Evolutionary conservation across 2,888 invertebrate species (phyloP), one percentile per base, ranked within the genome.

Genomic region (Erannis defoliaria): DNA sequence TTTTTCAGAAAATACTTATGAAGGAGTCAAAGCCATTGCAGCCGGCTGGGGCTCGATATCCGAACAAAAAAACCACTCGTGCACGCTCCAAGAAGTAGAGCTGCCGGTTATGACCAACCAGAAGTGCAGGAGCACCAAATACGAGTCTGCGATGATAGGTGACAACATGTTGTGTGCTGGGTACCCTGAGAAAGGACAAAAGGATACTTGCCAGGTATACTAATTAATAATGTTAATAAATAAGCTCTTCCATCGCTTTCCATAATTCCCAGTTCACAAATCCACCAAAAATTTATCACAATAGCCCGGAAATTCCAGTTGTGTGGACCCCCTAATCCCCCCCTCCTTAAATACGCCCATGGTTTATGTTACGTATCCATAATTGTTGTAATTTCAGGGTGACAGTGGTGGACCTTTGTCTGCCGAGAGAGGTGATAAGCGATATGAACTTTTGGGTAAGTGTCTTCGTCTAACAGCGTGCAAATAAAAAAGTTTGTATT

Each of bases 91-190:
- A 78, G 96, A 97, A 79, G 98, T 98, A 0, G 96, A 97, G 72
- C 94, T 98, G 14, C 95, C 95, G 0, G 86, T 95, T 12, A 72
- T 95, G 12, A 94, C 94, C 72, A 97, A 97, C 79, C 94, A 95
- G 5, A 94, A 94, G 40, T 97, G 97, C 80, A 94, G 94, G 68
- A 94, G 88, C 23, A 96, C 97, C 2, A 97, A 96, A 79, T 98
- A 98, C 81, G 96, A 95, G 14, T 88, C 95, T 0, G 94, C 94
- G 59, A 97, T 97, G 96, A 98, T 98, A 60, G 96, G 96, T 0
- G 96, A 97, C 71, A 96, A 96, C 73, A 98, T 98, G 98, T 85
- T 97, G 80, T 97, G 97, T 77, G 97, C 97, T 42, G 97, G 97
- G 0, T 96, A 96, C 79, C 94, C 95, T 0, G 94, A 94, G 29